Percentiles rank a stretch among this genome's conserved stretches.
phyloP scores from a whole-genome alignment of 2,888 invertebrate genomes.

The Epinotia bilunana region DNA sequence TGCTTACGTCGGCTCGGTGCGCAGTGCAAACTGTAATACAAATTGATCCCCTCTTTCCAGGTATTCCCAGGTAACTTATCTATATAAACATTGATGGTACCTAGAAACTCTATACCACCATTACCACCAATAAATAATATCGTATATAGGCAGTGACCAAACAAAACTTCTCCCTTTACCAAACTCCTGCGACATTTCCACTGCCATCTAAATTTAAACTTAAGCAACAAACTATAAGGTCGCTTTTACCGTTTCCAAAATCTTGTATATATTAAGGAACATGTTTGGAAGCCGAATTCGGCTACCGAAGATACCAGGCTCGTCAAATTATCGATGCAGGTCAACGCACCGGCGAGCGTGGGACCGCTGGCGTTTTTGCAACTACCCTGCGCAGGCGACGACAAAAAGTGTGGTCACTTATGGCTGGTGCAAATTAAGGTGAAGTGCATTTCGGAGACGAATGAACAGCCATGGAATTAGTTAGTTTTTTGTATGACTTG shows the following conservation, averaged over 20 bases:
- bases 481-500: not conserved
- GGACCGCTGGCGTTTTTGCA: conserved; percentile 42
- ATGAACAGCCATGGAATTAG: conserved; percentile 1
- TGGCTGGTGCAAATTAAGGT: conserved; percentile 35
- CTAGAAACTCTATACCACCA: not conserved
- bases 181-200: not conserved
- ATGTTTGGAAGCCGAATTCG: conserved; percentile 39
- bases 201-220: not conserved
- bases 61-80: not conserved
- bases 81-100: not conserved
- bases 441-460: conserved; percentile 9
- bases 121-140: not conserved
- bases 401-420: conserved; percentile 35
- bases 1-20: not conserved
- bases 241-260: conserved; percentile 1
- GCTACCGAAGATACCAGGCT: conserved; percentile 39
- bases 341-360: conserved; percentile 36
- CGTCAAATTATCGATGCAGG: conserved; percentile 41
- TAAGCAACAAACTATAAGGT: not conserved
- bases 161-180: not conserved
- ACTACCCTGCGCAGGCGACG: conserved; percentile 36
- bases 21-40: not conserved
- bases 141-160: not conserved
- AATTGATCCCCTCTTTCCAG: not conserved
- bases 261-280: conserved; percentile 35